These are phyloP conservation scores for Myopa tessellatipennis DNA, from an alignment of 2,888 invertebrate genomes.

Conservation along the genomic window DNA sequence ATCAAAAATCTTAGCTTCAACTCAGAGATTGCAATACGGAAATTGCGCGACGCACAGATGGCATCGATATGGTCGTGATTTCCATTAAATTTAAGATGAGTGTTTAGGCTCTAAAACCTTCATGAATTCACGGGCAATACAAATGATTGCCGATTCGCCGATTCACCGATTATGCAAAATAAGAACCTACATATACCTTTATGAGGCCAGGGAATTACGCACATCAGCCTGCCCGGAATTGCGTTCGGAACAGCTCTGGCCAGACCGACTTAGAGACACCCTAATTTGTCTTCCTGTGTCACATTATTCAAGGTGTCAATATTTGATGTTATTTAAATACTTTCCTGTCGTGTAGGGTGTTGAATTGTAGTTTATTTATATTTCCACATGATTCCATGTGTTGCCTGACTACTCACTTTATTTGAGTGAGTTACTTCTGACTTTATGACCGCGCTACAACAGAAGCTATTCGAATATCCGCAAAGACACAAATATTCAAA, in stretches of 20 bases:
- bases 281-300: not conserved
- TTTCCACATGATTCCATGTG: conserved; percentile 33
- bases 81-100: not conserved
- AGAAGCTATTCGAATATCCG: conserved; percentile 16
- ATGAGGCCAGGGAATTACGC: not conserved
- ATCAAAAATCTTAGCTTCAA: conserved; percentile 1
- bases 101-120: conserved; percentile 14
- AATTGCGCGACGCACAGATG: not conserved
- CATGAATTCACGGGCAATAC: conserved; percentile 4
- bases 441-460: conserved; percentile 28
- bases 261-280: not conserved
- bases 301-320: no score
- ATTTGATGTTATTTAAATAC: not conserved
- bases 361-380: conserved; percentile 31
- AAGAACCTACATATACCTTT: not conserved
- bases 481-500: conserved; percentile 58
- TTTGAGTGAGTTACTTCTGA: conserved; percentile 28
- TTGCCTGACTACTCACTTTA: conserved; percentile 8
- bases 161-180: conserved; percentile 26
- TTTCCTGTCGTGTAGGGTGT: not conserved
- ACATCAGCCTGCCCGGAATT: not conserved
- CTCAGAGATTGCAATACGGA: conserved; percentile 7
- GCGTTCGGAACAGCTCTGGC: not conserved
- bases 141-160: not conserved
- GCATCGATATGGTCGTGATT: not conserved